Evolutionary conservation across 2,113 vertebrate species (phyloP), one percentile per base, ranked within the genome.

Genomic region (Mustela lutreola): DNA sequence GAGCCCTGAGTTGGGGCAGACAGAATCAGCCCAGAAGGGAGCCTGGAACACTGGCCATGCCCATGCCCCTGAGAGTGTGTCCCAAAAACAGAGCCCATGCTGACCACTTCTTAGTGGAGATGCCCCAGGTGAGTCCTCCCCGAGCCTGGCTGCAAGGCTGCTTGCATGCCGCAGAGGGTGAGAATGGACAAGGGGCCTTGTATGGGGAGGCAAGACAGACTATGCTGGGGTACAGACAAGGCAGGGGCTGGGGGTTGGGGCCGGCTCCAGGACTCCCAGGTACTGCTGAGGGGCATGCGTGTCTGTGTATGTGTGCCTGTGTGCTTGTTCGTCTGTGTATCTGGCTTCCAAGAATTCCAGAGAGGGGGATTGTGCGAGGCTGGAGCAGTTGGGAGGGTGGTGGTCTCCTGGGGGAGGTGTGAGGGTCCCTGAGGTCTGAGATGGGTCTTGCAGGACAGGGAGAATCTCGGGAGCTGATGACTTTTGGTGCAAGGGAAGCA

Each of bases 261-360:
- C 12, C 39, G 56, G 53, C 56, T 56, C 53, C 1, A 22, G 31
- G 36, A 36, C 28, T 36, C 71, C 42, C 15, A 28, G 36, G 31
- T 28, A 16, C 16, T 62, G 83, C 24, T 3, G 31, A 48, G 81
- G 73, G 22, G 15, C 60, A 11, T 2, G 31, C 21, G 4, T 33
- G 19, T 21, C 33, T 39, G 3, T 5, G 3, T 24, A 45, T 56
- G 58, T 1, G 2, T 10, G 9, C 9, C 2, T 31, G 9, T 26
- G 78, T n/a, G 24, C n/a, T 28, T 19, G 9, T 45, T 2, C 33
- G 81, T 53, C 81, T 83, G n/a, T 2, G 0, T 21, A 12, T 65
- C 21, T 82, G n/a, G 63, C 88, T 19, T 50, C 71, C 62, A 31
- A n/a, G 88, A 67, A 89, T 31, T 28, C 88, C 56, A 56, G n/a